Conservation (phyloP, 2,797 vertebrate species). For the Todus mexicanus region DNA sequence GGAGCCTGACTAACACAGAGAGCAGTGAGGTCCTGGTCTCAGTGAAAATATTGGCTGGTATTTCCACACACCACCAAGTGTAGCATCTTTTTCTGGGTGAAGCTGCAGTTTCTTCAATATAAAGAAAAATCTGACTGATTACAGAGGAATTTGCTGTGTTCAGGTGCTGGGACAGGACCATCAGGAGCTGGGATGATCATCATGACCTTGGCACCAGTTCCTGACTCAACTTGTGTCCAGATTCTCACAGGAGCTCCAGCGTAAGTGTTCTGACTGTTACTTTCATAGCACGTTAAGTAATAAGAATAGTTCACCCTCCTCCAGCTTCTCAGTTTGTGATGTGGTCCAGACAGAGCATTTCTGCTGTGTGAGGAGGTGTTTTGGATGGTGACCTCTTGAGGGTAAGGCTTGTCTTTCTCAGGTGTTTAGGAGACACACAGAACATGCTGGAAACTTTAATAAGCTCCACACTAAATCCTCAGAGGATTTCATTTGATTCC, state of each 20-base stretch:
- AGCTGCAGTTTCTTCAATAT: not conserved
- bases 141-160: not conserved
- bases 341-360: not conserved
- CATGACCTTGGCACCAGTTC: fast-evolving
- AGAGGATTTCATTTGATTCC: not conserved
- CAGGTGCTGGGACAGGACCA: not conserved
- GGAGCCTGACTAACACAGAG: not conserved
- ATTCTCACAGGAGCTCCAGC: not conserved
- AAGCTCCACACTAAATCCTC: not conserved
- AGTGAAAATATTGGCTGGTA: not conserved
- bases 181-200: not conserved
- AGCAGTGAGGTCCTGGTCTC: not conserved
- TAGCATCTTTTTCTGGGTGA: not conserved
- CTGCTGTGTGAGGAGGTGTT: not conserved
- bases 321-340: not conserved
- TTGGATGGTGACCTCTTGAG: not conserved
- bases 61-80: not conserved
- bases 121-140: not conserved
- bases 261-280: not conserved
- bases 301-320: not conserved
- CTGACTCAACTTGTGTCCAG: not conserved
- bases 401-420: not conserved
- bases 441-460: not conserved
- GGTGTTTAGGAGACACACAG: not conserved
- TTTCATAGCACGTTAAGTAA: not conserved